phyloP scores from a whole-genome alignment of 2,888 invertebrate genomes.

The Euclidia mi region DNA sequence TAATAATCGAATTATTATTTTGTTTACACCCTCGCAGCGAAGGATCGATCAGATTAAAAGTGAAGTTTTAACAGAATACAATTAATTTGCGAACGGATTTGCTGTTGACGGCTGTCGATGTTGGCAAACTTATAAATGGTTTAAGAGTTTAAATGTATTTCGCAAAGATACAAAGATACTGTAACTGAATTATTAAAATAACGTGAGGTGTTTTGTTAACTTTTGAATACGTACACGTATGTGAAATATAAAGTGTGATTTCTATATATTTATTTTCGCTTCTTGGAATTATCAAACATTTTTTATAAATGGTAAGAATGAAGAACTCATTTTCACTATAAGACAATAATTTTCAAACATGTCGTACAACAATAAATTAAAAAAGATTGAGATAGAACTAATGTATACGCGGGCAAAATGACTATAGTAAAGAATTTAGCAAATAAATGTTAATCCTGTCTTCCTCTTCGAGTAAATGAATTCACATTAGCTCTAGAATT shows the following conservation, averaged over 20 bases:
- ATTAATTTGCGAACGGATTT: conserved; percentile 76
- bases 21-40: conserved; percentile 68
- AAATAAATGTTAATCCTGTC: too few relatives aligned
- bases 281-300: not conserved
- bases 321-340: not conserved
- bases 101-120: conserved; percentile 52
- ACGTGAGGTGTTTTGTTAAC: not conserved
- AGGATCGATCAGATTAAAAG: conserved; percentile 84
- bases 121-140: conserved; percentile 48
- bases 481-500: too few relatives aligned
- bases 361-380: too few relatives aligned
- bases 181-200: conserved; percentile 14
- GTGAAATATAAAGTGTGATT: not conserved
- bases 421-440: too few relatives aligned
- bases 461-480: too few relatives aligned
- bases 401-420: too few relatives aligned
- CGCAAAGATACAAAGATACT: conserved; percentile 39
- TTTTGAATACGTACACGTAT: conserved; percentile 5
- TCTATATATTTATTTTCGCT: too few relatives aligned
- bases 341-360: too few relatives aligned
- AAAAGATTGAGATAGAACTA: too few relatives aligned
- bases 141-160: conserved; percentile 55
- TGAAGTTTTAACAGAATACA: conserved; percentile 83
- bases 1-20: conserved; percentile 82
- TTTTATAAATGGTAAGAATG: not conserved